Percentiles rank a stretch among this genome's conserved stretches.
phyloP scores from a whole-genome alignment of 2,888 invertebrate species.

The Mesoligia furuncula region DNA sequence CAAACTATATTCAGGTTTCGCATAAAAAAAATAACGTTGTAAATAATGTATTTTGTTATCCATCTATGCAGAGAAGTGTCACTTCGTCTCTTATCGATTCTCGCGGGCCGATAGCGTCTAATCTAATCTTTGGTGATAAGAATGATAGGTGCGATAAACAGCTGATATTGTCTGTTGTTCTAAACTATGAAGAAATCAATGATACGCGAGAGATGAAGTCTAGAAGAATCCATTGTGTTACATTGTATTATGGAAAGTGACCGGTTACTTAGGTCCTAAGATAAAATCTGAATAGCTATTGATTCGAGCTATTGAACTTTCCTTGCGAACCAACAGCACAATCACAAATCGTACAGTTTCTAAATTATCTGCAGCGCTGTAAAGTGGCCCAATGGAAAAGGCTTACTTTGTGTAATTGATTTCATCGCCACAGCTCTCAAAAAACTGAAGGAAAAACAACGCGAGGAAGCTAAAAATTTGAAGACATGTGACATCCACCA shows the following conservation, averaged over 20 bases:
- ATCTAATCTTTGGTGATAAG: constrained; percentile 44
- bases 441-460: too few relatives aligned
- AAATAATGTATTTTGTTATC: background rate
- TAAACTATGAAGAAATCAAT: constrained; percentile 20
- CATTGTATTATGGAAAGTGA: background rate
- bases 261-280: background rate
- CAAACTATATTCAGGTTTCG: too few relatives aligned
- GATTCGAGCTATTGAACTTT: background rate
- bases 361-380: background rate
- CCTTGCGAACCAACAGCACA: background rate
- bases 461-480: too few relatives aligned
- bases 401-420: too few relatives aligned
- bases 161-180: constrained; percentile 27
- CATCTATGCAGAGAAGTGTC: constrained; percentile 4
- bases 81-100: constrained; percentile 35
- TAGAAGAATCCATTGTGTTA: constrained; percentile 22
- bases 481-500: too few relatives aligned
- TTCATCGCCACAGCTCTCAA: too few relatives aligned
- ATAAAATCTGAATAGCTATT: background rate
- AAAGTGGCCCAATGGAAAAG: too few relatives aligned
- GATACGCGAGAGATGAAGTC: constrained; percentile 16
- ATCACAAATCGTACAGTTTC: background rate
- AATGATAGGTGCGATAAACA: constrained; percentile 44
- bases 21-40: too few relatives aligned
- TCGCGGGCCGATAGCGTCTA: constrained; percentile 24